Conservation (phyloP, 2,888 invertebrate genomes). For the Tiliacea citrago region DNA sequence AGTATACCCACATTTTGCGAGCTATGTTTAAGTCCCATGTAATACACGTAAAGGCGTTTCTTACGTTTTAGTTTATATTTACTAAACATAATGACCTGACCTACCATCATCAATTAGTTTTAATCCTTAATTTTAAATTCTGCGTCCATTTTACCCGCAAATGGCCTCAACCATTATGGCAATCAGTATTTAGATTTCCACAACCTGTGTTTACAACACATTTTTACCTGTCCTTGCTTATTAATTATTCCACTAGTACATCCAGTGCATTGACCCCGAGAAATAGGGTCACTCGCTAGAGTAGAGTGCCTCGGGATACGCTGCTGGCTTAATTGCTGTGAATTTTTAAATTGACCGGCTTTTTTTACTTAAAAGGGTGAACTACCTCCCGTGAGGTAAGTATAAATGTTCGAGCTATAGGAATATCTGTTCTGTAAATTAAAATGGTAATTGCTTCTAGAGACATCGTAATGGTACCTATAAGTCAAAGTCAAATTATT, state of each 20-base stretch:
- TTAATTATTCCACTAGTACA: conserved; percentile 39
- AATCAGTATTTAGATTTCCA: neutral
- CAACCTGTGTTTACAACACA: neutral
- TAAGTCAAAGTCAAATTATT: neutral
- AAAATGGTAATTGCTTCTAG: neutral
- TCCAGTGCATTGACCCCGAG: conserved; percentile 62
- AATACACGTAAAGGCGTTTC: too few species aligned
- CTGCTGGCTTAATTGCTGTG: conserved; percentile 44
- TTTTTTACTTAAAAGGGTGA: conserved; percentile 34
- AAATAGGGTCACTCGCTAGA: conserved; percentile 62
- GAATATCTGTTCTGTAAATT: neutral
- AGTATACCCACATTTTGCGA: too few species aligned
- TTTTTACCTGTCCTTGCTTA: conserved; percentile 28
- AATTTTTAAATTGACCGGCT: conserved; percentile 45
- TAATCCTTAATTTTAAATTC: neutral
- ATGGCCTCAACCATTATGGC: neutral
- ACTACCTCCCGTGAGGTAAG: neutral
- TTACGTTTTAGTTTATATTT: neutral
- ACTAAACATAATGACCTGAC: neutral
- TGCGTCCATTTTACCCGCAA: neutral
- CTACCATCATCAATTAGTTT: neutral
- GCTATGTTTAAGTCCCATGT: too few species aligned
- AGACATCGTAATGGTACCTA: neutral
- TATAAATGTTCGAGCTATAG: neutral
- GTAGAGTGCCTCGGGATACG: conserved; percentile 26